Evolutionary conservation across 2,113 vertebrate species (phyloP), one percentile per base, ranked within the genome.

Genomic region (Strigops habroptila): DNA sequence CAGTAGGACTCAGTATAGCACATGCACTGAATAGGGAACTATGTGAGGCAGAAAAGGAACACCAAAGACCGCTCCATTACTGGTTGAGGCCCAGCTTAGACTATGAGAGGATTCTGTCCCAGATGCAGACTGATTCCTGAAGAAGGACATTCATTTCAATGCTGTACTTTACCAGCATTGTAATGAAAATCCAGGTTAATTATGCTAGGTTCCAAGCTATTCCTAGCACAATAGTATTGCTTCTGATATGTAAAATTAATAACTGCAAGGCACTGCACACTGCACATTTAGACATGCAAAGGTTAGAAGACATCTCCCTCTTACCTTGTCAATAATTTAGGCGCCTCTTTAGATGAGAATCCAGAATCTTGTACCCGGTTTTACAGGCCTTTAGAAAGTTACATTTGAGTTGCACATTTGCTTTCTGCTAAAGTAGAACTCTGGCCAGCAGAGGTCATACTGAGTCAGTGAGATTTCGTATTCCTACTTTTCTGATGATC

Each of bases 391-490:
- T 68, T 31, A 27, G 33, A 71, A 80, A 27, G 5, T 44, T 39
- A 21, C 10, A 1, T 28, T 25, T 23, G 25, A 87, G 46, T 74
- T 81, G 55, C 30, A 16, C 3, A 2, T 80, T 69, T 93, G 17
- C 35, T 53, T 88, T 59, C 31, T 75, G 49, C 60, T 78, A 33
- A 35, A 1, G 0, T 24, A 75, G 75, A 48, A 44, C 27, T 90
- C 37, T 78, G 93, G 65, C 95, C 95, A 96, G 95, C 79, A 96
- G 96, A 96, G 93, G 95, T 95, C 95, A 95, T 14, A 74, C 46
- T 53, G 68, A 90, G 79, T 33, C 68, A 93, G 76, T 67, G 68
- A 24, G 71, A 95, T 86, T 83, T 86, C 5, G 0, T 48, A 37
- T 37, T 86, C 46, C 8, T 39, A 7, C 3, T 86, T 83, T 64